These are phyloP conservation scores for Lagodon rhomboides DNA, from an alignment of 2,797 vertebrate species.

Conservation along the genomic window DNA sequence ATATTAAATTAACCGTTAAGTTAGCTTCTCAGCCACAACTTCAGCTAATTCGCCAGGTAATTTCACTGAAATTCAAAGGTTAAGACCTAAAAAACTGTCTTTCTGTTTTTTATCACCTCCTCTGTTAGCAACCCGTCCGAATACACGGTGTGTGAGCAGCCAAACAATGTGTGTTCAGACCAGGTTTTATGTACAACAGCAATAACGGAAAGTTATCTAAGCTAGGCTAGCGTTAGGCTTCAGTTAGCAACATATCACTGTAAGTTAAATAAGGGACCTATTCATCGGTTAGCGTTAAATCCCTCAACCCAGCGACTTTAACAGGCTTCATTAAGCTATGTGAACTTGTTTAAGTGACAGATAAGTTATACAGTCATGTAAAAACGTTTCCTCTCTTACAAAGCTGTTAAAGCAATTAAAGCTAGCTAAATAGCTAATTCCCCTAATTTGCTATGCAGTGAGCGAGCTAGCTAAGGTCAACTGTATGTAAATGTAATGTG, in stretches of 20 bases:
- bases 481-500: background rate
- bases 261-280: background rate
- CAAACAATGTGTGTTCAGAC: background rate
- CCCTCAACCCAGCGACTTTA: no score
- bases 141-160: background rate
- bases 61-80: background rate
- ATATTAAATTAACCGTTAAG: background rate
- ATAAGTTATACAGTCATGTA: background rate
- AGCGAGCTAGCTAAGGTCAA: background rate
- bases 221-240: background rate
- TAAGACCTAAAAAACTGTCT: accelerated
- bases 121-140: no score
- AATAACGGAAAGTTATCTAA: background rate
- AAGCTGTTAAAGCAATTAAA: background rate
- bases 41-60: background rate
- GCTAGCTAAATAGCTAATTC: background rate
- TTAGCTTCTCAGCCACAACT: accelerated
- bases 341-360: no score
- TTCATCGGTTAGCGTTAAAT: background rate
- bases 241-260: background rate
- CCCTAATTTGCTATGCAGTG: background rate
- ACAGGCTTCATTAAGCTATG: no score
- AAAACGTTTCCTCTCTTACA: background rate
- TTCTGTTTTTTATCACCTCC: background rate
- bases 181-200: background rate